phyloP scores from a whole-genome alignment of 2,797 vertebrate species.

The Pitangus sulphuratus region DNA sequence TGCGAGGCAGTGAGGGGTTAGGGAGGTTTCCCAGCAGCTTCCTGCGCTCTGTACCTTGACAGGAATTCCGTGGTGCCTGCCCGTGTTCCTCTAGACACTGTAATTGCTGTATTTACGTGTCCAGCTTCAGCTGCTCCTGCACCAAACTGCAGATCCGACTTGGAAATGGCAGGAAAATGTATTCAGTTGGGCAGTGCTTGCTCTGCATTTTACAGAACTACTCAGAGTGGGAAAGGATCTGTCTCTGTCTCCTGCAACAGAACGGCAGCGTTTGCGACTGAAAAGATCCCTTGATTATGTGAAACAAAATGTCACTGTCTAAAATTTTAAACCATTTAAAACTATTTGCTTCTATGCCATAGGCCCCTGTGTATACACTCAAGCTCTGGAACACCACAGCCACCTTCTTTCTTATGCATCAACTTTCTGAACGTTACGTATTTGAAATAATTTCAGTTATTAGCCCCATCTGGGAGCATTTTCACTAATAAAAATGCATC shows the following conservation, averaged over 20 bases:
- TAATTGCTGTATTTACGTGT: neutral
- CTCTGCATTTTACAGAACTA: neutral
- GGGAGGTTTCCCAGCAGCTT: slow-evolving; percentile 13
- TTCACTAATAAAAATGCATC: neutral
- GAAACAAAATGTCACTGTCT: neutral
- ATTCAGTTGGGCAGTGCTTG: neutral
- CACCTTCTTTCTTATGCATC: neutral
- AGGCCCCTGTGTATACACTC: neutral
- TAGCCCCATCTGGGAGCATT: neutral
- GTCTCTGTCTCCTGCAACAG: neutral
- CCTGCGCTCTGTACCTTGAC: slow-evolving; percentile 46
- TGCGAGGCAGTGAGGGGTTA: neutral
- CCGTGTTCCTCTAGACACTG: neutral
- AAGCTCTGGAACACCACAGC: neutral
- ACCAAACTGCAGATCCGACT: neutral
- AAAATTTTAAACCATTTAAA: neutral
- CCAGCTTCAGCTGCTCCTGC: neutral
- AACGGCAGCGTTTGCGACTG: neutral
- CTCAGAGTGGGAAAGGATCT: neutral
- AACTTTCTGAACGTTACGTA: neutral
- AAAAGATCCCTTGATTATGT: neutral
- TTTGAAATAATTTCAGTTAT: neutral
- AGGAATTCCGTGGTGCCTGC: neutral
- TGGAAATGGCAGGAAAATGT: neutral
- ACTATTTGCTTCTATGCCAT: neutral